A percentile compares a stretch with the other conserved stretches of the same genome.
These are phyloP conservation scores for Ferdinandea cuprea DNA, from an alignment of 2,888 invertebrate species.

Conservation along the genomic window DNA sequence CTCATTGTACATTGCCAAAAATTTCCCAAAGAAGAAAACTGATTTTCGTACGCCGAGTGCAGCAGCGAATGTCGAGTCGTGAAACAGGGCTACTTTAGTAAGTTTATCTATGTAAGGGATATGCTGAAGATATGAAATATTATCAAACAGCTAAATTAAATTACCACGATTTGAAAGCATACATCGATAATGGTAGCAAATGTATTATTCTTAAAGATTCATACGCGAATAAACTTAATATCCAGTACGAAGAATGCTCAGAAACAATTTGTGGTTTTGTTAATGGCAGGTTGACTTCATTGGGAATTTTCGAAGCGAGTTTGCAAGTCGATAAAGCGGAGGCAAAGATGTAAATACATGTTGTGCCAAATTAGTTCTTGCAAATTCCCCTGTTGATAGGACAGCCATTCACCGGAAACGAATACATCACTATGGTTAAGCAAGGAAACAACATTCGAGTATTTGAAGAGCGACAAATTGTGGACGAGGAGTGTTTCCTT, in stretches of 20 bases:
- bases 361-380: constrained; percentile 45
- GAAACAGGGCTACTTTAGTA: constrained; percentile 2
- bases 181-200: constrained; percentile 55
- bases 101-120: background rate
- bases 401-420: constrained; percentile 57
- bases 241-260: background rate
- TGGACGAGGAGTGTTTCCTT: constrained; percentile 43
- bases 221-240: constrained; percentile 17
- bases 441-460: constrained; percentile 50
- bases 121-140: constrained; percentile 20
- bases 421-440: constrained; percentile 56
- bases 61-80: background rate
- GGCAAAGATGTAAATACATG: constrained; percentile 38
- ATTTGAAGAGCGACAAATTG: constrained; percentile 47
- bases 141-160: constrained; percentile 48
- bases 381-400: constrained; percentile 53
- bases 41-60: background rate
- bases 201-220: constrained; percentile 49
- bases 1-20: constrained; percentile 39
- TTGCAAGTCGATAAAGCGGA: constrained; percentile 47
- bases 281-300: constrained; percentile 35
- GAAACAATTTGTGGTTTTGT: constrained; percentile 44
- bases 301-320: constrained; percentile 47
- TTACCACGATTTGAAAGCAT: constrained; percentile 33
- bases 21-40: constrained; percentile 19